A percentile compares a stretch with the other conserved stretches of the same genome.
Evolutionary conservation across 2,797 vertebrate species (phyloP).

Genomic region (Oreonectes daqikongensis): DNA sequence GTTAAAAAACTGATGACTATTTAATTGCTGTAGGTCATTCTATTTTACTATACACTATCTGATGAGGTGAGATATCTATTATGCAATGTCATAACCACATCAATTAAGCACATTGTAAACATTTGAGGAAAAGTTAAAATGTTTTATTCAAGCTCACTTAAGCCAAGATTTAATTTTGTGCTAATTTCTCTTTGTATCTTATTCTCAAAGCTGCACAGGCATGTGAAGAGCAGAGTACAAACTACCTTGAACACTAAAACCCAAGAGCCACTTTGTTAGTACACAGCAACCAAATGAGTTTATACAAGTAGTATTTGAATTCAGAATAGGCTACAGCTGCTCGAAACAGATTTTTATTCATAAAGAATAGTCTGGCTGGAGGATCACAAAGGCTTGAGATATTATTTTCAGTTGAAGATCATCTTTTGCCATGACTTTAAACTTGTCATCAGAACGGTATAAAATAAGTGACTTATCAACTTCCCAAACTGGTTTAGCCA

Average conservation of each 20-base stretch:
- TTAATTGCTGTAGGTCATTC: neutral
- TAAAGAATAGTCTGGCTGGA: too few species aligned
- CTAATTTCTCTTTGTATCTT: neutral
- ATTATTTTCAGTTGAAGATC: conserved; percentile 17
- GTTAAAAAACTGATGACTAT: neutral
- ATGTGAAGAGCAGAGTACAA: too few species aligned
- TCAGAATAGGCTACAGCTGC: too few species aligned
- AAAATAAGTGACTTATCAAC: conserved; percentile 34
- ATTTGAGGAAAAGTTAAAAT: neutral
- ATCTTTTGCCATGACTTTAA: conserved; percentile 28
- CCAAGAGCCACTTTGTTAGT: too few species aligned
- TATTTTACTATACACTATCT: conserved; percentile 4
- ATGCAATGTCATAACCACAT: neutral
- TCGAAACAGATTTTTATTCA: too few species aligned
- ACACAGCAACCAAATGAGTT: too few species aligned
- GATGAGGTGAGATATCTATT: neutral
- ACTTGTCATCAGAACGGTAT: neutral
- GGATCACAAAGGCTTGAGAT: neutral
- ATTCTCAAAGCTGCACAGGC: neutral
- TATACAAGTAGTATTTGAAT: neutral
- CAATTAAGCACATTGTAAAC: neutral
- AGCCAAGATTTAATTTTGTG: neutral
- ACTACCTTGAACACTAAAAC: too few species aligned
- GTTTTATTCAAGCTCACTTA: neutral
- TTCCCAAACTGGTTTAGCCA: neutral